Base-by-base conservation (phyloP, 2,888 invertebrate genomes). In the Chrysolina haemoptera region DNA sequence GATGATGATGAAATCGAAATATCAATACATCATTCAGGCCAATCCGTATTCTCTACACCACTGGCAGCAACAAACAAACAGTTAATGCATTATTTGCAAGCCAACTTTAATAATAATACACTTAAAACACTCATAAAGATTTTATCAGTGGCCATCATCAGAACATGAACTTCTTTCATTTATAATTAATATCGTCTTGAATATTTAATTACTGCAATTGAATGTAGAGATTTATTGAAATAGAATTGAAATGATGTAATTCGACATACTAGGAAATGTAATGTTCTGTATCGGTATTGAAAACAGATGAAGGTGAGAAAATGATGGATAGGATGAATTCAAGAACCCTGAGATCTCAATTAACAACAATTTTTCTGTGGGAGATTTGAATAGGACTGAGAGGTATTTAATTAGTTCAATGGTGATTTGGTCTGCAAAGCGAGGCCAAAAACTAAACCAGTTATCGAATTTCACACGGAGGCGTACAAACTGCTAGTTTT, bases 181-280 rank as follows among this genome's bases (percentile, higher is more conserved):
- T 6, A 59, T 59, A 59, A 59, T 59, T 59, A 59, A 59, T 59
- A 27, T 59, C 6, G 14, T 59, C 59, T 59, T 59, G 22, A 16
- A 27, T 35, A n/a, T 59, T 27, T 59, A 59, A 59, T 59, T 14
- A 59, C 59, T 35, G n/a, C 59, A 59, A 59, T 59, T 59, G 35
- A 27, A 35, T 0, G 35, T 59, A 35, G 14, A 6, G 35, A 59
- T 59, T 59, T 16, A 59, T 59, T 12, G 59, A 59, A 59, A 59
- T 35, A 35, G n/a, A 59, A 20, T 59, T 59, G n/a, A 12, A 14
- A 35, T 59, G 27, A 59, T 35, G 59, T 59, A 59, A 59, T 14
- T 35, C 14, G 16, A 35, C n/a, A 10, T 16, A 59, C 35, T 14
- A 59, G 59, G 59, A 59, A 53, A 12, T 10, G 48, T 9, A 6